Evolutionary conservation across 2,113 vertebrate genomes (phyloP), one percentile per base, ranked within the genome.

Genomic region (Ictidomys tridecemlineatus): DNA sequence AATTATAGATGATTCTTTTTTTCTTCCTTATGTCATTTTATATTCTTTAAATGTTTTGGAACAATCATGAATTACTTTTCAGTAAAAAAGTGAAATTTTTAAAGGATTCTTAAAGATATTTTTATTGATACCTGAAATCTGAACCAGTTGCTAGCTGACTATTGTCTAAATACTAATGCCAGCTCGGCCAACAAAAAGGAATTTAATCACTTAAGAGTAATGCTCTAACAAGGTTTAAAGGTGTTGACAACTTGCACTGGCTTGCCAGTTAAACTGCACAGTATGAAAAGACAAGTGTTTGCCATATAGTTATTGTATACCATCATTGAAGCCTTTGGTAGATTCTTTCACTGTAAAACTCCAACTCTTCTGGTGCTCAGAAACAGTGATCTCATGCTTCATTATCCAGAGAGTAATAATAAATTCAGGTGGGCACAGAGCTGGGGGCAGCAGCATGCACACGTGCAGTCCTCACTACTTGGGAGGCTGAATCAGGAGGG

Each of bases 11-110:
- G n/a, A 77, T 69, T 1, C 20, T 83, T 67, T 84, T 74, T 67
- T 69, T 67, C 13, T 12, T 76, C 22, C 2, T 93, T 93, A 80
- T 85, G 88, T n/a, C 32, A 88, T 17, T 89, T 18, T n/a, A 45
- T 79, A 32, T 63, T 42, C 2, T 37, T 14, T 67, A 93, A 73
- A 77, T 56, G 6, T 39, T 96, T 80, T n/a, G 39, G 0, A 82
- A 26, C 85, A 63, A 42, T 5, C 24, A 13, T 37, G 17, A 51
- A 70, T 42, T 76, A 6, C 4, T 93, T 51, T 48, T 78, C 56
- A 69, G 53, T 10, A 45, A 79, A 28, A 61, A 78, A 63, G 1
- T 34, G n/a, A 70, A 37, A 32, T 11, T 45, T 82, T 63, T 76
- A 84, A 78, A 95, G 16, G 7, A 45, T 78, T 76, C 13, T 80